Base-by-base conservation (phyloP, 2,888 invertebrate genomes). In the Prosopocoilus inquinatus region DNA sequence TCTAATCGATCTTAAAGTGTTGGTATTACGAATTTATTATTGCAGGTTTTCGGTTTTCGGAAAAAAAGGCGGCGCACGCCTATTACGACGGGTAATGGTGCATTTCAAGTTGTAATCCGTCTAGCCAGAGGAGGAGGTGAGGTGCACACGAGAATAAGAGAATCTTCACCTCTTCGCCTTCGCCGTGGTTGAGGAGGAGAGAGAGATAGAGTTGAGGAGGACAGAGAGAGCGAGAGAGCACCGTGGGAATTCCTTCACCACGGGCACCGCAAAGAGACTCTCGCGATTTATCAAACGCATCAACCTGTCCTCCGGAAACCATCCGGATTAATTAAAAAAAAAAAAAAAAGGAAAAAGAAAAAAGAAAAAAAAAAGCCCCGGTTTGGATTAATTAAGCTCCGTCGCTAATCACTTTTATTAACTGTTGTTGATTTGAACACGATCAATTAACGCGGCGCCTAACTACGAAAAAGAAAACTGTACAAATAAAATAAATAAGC, bases 241-340 rank as follows among this genome's bases (percentile, higher is more conserved):
- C 47, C 62, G 64, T 63, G 64, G 59, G 62, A 63, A 63, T 58
- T 52, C 48, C 58, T 47, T n/a, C n/a, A n/a, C n/a, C n/a, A n/a
- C n/a, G 53, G 53, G 53, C 53, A 58, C 20, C 20, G 20, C 58
- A 61, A 61, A 61, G 61, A 59, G 55, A 56, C 51, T 48, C 20
- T 50, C 53, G 46, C 63, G 64, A 64, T 64, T 64, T 64, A 64
- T 64, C 59, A 60, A 62, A 64, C 63, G 63, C 63, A 64, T 64
- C 59, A 60, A 62, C 58, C 57, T 57, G 62, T 62, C 62, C 32
- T 62, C 62, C 32, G 64, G 63, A 63, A 64, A 64, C 59, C 59
- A 53, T 55, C 48, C 58, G 41, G 51, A 52, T 52, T 46, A 46
- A 51, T 46, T 45, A 44, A 51, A 51, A 1, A 20, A 20, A 20